Base-by-base conservation (phyloP, 2,888 invertebrate genomes). In the Proisotoma minuta region DNA sequence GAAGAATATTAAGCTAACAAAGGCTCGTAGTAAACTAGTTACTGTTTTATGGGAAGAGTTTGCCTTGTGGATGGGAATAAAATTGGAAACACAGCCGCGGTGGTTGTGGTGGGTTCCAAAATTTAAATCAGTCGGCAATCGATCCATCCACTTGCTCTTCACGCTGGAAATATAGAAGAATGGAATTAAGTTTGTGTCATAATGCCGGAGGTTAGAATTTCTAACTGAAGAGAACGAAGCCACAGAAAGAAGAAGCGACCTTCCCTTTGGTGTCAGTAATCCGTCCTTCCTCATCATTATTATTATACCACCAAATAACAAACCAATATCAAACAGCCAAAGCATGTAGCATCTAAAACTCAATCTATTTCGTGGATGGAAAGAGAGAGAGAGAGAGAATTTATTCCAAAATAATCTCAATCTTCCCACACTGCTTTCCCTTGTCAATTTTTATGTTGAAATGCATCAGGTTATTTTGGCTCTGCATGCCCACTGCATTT, bases 161-260 rank as follows among this genome's bases (percentile, higher is more conserved):
- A 18, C 43, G 8, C 43, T 40, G 59, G 57, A 57, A 56, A 52
- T 59, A 57, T 59, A 62, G 59, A 47, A 62, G 62, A 61, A 59
- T 57, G 48, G 63, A 60, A 66, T 67, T 62, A 67, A 43, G 57
- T 56, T 57, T 51, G 51, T 57, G 57, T 57, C 61, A 57, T 60
- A 43, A 47, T 49, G 59, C 59, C 51, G 20, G 40, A 50, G 50
- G 50, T 50, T 50, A 50, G 26, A n/a, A 43, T 12, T 43, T 43
- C 43, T 12, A n/a, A 43, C 43, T 43, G 5, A n/a, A n/a, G 43
- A 43, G 20, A 8, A n/a, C 4, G 43, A 43, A 43, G 43, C 43
- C 43, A n/a, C 43, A 43, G 18, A 43, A 43, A 43, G 20, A 20
- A 43, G 18, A n/a, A 43, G 43, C 43, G 43, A 43, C 43, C 43